Percentiles rank a stretch among this genome's conserved stretches.
Evolutionary conservation across 2,888 invertebrate genomes (phyloP).

Genomic region (Odontocerum albicorne): DNA sequence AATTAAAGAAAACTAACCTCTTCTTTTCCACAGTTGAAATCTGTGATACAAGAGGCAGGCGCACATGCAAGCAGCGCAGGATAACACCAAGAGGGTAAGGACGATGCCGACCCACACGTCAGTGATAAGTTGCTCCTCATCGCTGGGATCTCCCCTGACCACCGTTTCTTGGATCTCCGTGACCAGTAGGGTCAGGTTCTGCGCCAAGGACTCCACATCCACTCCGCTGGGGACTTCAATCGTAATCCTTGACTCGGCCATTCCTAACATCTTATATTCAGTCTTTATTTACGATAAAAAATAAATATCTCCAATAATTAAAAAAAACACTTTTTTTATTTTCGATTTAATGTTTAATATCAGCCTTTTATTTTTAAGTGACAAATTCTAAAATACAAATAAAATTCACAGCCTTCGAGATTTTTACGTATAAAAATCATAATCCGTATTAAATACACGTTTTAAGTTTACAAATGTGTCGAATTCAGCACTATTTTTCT

Average conservation of each 20-base stretch:
- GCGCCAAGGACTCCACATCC: conserved; percentile 22
- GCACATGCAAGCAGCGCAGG: conserved; percentile 65
- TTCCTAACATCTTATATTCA: conserved; percentile 28
- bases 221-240: conserved; percentile 28
- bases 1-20: conserved; percentile 50
- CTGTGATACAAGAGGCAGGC: conserved; percentile 65
- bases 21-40: conserved; percentile 65
- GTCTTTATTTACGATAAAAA: no score
- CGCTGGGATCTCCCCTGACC: conserved; percentile 14
- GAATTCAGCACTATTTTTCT: no score
- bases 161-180: conserved; percentile 31
- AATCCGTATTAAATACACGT: no score
- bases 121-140: conserved; percentile 54
- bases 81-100: conserved; percentile 60
- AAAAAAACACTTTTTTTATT: no score
- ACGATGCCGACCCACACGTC: conserved; percentile 67
- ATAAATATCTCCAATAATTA: no score
- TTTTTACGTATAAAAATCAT: no score
- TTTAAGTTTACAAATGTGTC: no score
- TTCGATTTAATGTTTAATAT: no score
- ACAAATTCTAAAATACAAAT: no score
- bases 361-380: no score
- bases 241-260: conserved; percentile 29
- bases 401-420: no score
- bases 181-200: conserved; percentile 29